A percentile compares a stretch with the other conserved stretches of the same genome.
phyloP scores from a whole-genome alignment of 2,113 vertebrate species.

The Pluvialis apricaria region DNA sequence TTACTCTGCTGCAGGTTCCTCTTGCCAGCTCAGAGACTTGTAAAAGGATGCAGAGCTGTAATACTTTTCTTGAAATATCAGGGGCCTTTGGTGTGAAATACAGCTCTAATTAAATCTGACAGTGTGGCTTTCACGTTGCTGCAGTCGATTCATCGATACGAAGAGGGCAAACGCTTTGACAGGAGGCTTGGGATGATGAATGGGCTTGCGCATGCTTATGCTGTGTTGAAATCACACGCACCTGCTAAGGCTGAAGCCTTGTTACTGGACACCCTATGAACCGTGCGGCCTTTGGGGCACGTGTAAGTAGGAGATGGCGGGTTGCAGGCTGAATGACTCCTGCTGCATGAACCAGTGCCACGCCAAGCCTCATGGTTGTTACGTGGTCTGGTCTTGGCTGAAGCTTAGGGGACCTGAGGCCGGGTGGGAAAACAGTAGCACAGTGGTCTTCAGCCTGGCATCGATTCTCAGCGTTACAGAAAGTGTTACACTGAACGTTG shows the following conservation, averaged over 20 bases:
- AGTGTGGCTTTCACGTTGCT: background rate
- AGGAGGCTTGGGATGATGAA: background rate
- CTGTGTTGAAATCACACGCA: background rate
- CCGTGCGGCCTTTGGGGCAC: background rate
- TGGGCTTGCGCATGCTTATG: background rate
- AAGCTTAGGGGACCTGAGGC: background rate
- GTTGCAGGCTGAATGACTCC: background rate
- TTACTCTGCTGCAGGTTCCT: background rate
- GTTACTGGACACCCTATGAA: fast-evolving
- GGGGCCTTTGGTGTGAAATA: background rate
- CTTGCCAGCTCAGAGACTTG: background rate
- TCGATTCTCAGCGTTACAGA: background rate
- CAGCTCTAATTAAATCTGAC: background rate
- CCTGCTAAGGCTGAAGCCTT: background rate
- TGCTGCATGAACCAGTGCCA: background rate
- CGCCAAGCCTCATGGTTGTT: fast-evolving
- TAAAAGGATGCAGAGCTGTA: background rate
- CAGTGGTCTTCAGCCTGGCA: too few relatives aligned
- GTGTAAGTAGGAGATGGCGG: background rate
- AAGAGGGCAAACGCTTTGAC: background rate
- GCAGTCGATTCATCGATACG: background rate
- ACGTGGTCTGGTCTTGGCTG: background rate
- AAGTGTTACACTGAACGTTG: too few relatives aligned
- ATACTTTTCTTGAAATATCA: background rate
- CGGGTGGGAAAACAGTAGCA: background rate